A percentile compares a stretch with the other conserved stretches of the same genome.
Evolutionary conservation across 2,797 vertebrate species (phyloP).

Genomic region (Gallirallus australis): DNA sequence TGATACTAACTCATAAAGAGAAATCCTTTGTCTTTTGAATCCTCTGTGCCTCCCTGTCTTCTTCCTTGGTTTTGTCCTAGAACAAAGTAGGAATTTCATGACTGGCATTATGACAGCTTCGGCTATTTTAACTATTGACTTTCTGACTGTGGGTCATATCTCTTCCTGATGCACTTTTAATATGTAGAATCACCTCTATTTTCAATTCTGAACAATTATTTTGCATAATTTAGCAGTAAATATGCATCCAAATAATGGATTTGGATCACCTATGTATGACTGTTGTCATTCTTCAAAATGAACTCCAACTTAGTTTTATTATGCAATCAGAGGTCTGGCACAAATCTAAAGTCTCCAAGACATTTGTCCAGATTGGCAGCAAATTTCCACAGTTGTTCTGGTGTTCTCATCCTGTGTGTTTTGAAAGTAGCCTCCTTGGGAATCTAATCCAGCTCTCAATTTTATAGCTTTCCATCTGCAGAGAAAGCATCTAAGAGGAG

Average conservation of each 20-base stretch:
- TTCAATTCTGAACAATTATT: background rate
- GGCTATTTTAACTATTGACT: background rate
- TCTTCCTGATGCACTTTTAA: background rate
- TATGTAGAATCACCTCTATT: background rate
- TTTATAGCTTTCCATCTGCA: slow-evolving; percentile 69
- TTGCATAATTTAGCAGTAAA: background rate
- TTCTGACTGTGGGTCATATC: background rate
- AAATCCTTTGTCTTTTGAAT: background rate
- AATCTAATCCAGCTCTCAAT: slow-evolving; percentile 44
- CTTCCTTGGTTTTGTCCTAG: background rate
- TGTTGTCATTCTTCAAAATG: background rate
- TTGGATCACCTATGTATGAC: background rate
- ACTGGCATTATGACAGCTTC: background rate
- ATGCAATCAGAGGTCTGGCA: background rate
- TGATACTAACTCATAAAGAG: background rate
- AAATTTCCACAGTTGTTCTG: background rate
- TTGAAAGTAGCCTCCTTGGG: background rate
- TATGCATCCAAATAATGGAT: background rate
- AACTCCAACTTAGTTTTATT: background rate
- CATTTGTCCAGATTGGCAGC: background rate
- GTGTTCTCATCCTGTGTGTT: background rate
- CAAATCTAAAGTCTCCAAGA: background rate
- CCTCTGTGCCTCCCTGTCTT: background rate
- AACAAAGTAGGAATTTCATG: background rate
- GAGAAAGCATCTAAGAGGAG: background rate